Conservation (phyloP, 2,888 invertebrate genomes). For the Hedya salicella region DNA sequence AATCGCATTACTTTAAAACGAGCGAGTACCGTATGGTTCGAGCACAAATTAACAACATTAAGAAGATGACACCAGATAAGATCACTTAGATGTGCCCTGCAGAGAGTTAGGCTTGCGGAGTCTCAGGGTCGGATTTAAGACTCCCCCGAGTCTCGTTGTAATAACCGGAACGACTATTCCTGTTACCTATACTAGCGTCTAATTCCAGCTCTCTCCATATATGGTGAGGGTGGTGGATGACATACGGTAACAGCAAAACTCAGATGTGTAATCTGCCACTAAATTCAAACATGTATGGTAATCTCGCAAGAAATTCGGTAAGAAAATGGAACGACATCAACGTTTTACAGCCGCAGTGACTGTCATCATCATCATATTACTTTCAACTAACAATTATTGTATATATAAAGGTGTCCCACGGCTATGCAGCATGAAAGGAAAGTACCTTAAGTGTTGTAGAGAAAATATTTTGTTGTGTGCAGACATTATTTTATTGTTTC, state of each 20-base stretch:
- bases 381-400: no score
- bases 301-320: background rate
- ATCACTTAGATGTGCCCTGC: background rate
- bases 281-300: background rate
- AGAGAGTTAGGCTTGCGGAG: background rate
- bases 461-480: no score
- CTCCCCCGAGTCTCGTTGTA: constrained; percentile 5
- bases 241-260: background rate
- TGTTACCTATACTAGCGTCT: constrained; percentile 14
- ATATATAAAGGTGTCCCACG: no score
- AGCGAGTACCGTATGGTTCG: no score
- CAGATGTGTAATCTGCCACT: constrained; percentile 7
- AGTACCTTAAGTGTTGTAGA: no score
- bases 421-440: no score
- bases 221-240: background rate
- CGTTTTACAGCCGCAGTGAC: no score
- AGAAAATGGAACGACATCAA: background rate
- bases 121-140: constrained; percentile 1
- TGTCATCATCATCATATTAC: no score
- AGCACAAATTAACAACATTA: no score
- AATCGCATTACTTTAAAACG: no score
- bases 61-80: background rate
- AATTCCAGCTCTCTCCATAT: background rate
- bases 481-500: no score
- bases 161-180: constrained; percentile 6